phyloP scores from a whole-genome alignment of 2,888 invertebrate species.

The Drymonia ruficornis region DNA sequence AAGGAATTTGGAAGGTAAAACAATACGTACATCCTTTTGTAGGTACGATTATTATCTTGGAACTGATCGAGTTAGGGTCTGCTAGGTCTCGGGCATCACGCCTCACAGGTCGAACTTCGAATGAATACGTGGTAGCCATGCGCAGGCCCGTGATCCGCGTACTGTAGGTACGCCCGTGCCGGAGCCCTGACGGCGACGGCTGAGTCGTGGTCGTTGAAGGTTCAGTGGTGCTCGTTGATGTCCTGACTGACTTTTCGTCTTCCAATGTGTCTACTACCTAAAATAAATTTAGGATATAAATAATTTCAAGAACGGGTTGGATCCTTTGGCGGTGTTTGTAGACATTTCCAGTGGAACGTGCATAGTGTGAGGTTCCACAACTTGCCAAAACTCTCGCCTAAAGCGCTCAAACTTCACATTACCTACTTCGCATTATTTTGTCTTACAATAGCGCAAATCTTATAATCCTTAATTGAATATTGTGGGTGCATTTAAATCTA shows the following conservation, averaged over 20 bases:
- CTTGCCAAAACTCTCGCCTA: too few species aligned
- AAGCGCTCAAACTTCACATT: too few species aligned
- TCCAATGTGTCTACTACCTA: conserved; percentile 71
- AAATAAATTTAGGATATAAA: conserved; percentile 16
- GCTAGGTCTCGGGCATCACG: conserved; percentile 79
- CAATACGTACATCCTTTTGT: conserved; percentile 92
- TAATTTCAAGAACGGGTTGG: too few species aligned
- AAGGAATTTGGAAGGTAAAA: neutral
- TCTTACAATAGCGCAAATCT: neutral
- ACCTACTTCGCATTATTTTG: too few species aligned
- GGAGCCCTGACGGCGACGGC: conserved; percentile 33
- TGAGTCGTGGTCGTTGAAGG: conserved; percentile 48
- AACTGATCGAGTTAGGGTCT: conserved; percentile 84
- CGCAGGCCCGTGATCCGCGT: conserved; percentile 88
- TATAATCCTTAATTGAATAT: conserved; percentile 6
- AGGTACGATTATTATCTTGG: conserved; percentile 90
- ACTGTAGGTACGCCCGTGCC: conserved; percentile 76
- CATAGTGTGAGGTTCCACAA: too few species aligned
- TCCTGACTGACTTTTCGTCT: conserved; percentile 54
- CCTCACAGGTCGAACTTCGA: conserved; percentile 88
- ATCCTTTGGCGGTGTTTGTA: too few species aligned
- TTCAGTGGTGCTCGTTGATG: conserved; percentile 36
- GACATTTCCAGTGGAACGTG: too few species aligned
- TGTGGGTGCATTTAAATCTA: conserved; percentile 27
- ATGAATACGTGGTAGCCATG: conserved; percentile 93